Conservation (phyloP, 2,888 invertebrate species). For the Leptopilina myrica region DNA sequence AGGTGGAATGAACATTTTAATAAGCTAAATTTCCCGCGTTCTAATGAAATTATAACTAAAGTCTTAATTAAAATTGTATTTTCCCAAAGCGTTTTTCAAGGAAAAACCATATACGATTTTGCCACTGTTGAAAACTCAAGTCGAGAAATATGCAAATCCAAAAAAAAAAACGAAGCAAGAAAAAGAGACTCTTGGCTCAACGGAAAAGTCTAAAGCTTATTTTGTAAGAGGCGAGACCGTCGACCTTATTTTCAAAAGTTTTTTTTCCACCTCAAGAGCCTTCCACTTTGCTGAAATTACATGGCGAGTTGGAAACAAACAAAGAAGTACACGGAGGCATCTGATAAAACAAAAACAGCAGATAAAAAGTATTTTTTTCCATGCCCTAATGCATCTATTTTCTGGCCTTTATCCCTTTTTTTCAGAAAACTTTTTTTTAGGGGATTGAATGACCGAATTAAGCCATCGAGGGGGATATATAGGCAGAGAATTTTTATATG, state of each 20-base stretch:
- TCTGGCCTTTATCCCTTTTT: background rate
- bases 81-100: background rate
- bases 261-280: background rate
- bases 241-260: constrained; percentile 12
- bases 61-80: constrained; percentile 2
- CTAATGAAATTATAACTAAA: constrained; percentile 7
- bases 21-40: constrained; percentile 4
- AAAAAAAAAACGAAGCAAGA: background rate
- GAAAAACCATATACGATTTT: background rate
- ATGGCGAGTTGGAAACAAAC: constrained; percentile 18
- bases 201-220: background rate
- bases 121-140: background rate
- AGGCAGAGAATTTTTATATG: background rate
- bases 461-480: background rate
- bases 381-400: constrained; percentile 3
- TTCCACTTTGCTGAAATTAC: constrained; percentile 18
- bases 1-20: constrained; percentile 15
- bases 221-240: constrained; percentile 13
- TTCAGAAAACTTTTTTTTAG: background rate
- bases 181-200: background rate
- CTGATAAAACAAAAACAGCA: background rate
- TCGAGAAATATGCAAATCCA: constrained; percentile 10
- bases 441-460: background rate
- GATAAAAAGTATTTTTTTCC: background rate
- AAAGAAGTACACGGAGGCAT: background rate